Evolutionary conservation across 2,797 vertebrate species (phyloP).

Genomic region (Eospalax fontanierii): DNA sequence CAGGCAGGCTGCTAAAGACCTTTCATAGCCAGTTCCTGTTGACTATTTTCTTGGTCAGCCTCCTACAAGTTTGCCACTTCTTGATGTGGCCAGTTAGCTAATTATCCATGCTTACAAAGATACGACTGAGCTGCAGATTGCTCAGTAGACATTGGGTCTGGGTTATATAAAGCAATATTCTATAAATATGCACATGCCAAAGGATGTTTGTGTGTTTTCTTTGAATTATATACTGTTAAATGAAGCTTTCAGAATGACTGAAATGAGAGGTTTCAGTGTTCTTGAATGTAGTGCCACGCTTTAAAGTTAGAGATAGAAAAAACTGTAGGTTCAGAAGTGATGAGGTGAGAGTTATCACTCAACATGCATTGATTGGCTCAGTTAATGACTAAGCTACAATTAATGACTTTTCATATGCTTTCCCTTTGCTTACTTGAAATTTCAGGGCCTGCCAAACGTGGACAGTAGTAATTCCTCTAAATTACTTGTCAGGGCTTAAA

Average conservation of each 20-base stretch:
- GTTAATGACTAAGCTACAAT: not conserved
- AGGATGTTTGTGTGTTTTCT: conserved; percentile 14
- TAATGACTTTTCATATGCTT: not conserved
- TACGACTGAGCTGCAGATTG: not conserved
- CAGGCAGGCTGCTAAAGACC: not conserved
- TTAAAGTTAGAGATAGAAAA: not conserved
- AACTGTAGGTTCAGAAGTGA: not conserved
- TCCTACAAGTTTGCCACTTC: not conserved
- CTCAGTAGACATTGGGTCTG: not conserved
- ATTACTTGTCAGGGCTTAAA: not conserved
- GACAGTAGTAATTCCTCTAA: not conserved
- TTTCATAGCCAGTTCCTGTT: not conserved
- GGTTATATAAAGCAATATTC: not conserved
- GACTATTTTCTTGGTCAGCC: not conserved
- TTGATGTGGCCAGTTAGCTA: not conserved
- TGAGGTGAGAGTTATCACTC: not conserved
- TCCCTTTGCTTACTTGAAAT: not conserved
- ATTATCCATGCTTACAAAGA: not conserved
- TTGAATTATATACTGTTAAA: not conserved
- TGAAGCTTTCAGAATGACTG: conserved; percentile 3
- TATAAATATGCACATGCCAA: not conserved
- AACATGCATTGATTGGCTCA: not conserved
- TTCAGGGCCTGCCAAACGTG: not conserved
- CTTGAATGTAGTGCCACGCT: not conserved
- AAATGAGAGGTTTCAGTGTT: not conserved